phyloP scores from a whole-genome alignment of 2,113 vertebrate species.

The Pithys albifrons region DNA sequence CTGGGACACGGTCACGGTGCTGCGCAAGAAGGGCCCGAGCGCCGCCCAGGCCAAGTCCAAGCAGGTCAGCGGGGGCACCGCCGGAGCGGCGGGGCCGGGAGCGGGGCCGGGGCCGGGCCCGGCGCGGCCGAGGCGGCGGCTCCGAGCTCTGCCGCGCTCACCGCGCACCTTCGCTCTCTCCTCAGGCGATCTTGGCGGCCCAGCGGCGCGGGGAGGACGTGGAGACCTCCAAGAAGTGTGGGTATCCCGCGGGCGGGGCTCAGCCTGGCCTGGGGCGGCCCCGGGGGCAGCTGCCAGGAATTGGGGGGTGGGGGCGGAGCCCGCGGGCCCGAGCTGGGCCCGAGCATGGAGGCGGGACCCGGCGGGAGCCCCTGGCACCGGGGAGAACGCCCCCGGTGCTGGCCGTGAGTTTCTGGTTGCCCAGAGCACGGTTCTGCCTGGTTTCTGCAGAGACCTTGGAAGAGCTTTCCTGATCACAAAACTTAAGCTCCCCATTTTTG shows the following conservation, averaged over 20 bases:
- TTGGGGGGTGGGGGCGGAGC: too few relatives aligned
- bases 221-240: constrained; percentile 60
- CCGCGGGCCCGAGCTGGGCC: rapidly evolving
- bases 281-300: not conserved
- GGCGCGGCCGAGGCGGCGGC: not conserved
- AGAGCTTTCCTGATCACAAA: rapidly evolving
- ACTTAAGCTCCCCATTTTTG: rapidly evolving
- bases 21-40: constrained; percentile 56
- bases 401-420: rapidly evolving
- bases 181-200: constrained; percentile 40
- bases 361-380: too few relatives aligned
- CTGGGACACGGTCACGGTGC: constrained; percentile 39
- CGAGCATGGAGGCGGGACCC: rapidly evolving
- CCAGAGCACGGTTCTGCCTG: too few relatives aligned
- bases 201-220: constrained; percentile 60
- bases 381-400: not conserved
- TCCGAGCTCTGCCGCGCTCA: not conserved
- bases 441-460: not conserved
- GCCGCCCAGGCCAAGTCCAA: constrained; percentile 58
- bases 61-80: not conserved
- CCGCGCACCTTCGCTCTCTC: not conserved
- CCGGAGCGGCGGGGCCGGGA: not conserved
- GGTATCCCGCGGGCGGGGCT: not conserved
- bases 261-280: not conserved
- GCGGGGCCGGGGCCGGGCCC: not conserved